Evolutionary conservation across 2,888 invertebrate species (phyloP).

Genomic region (Meandrusa payeni): DNA sequence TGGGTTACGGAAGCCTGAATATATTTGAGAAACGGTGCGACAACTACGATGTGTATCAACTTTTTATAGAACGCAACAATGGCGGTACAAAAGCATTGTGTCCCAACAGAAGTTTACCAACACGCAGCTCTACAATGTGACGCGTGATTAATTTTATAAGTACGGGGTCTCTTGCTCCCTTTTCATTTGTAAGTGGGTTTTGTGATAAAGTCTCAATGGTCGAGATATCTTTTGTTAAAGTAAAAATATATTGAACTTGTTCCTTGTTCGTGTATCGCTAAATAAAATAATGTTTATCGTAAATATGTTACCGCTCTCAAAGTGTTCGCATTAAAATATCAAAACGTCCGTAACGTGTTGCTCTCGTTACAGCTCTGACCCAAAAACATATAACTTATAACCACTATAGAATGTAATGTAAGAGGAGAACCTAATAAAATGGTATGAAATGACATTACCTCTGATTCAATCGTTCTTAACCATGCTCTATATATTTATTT

Average conservation of each 20-base stretch:
- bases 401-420: not conserved
- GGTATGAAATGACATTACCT: not conserved
- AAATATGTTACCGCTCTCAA: constrained; percentile 13
- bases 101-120: constrained; percentile 66
- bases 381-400: not conserved
- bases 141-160: constrained; percentile 72
- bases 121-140: constrained; percentile 57
- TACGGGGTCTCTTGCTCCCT: constrained; percentile 50
- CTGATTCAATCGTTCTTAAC: too few relatives aligned
- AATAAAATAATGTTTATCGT: constrained; percentile 19
- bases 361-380: not conserved
- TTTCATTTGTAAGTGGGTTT: constrained; percentile 40
- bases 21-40: constrained; percentile 50
- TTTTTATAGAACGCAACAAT: constrained; percentile 43
- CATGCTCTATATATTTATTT: too few relatives aligned
- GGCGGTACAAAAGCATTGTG: constrained; percentile 50
- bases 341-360: constrained; percentile 5
- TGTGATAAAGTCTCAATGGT: constrained; percentile 41
- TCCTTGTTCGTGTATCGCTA: not conserved
- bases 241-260: constrained; percentile 14
- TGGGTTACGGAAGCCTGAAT: constrained; percentile 38
- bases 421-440: not conserved
- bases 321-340: constrained; percentile 11
- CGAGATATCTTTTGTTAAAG: constrained; percentile 19
- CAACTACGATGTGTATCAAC: constrained; percentile 31